phyloP scores from a whole-genome alignment of 2,113 vertebrate genomes.

The Ochotona curzoniae region DNA sequence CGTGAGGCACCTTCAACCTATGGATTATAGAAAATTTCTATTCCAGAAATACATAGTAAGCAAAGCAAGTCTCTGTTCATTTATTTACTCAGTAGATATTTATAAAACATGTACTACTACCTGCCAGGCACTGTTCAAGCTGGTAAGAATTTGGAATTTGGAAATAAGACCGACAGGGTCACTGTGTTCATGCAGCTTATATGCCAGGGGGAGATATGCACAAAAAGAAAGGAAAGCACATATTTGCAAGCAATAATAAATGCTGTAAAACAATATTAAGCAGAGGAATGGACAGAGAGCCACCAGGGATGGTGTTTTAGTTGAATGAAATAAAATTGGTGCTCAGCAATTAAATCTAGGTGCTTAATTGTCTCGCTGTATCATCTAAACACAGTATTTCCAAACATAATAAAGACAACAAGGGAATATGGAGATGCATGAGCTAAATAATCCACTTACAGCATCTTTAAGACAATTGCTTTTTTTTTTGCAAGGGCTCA shows the following conservation, averaged over 20 bases:
- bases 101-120: background rate
- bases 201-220: background rate
- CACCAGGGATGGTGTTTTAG: background rate
- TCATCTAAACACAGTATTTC: background rate
- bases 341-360: background rate
- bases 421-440: background rate
- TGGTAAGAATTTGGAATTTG: background rate
- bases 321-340: background rate
- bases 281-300: background rate
- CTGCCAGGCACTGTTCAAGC: background rate
- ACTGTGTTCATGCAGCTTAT: background rate
- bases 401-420: background rate
- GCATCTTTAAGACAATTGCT: background rate
- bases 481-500: background rate
- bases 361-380: background rate
- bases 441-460: background rate
- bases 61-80: background rate
- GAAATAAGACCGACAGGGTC: background rate
- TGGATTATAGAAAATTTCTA: conserved; percentile 47
- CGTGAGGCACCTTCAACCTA: background rate
- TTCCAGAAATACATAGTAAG: conserved; percentile 11
- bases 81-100: background rate
- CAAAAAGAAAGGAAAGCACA: background rate
- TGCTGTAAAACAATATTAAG: background rate
- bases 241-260: background rate